These are phyloP conservation scores for Romanomermis culicivorax DNA, from an alignment of 2,888 invertebrate genomes.

Conservation along the genomic window DNA sequence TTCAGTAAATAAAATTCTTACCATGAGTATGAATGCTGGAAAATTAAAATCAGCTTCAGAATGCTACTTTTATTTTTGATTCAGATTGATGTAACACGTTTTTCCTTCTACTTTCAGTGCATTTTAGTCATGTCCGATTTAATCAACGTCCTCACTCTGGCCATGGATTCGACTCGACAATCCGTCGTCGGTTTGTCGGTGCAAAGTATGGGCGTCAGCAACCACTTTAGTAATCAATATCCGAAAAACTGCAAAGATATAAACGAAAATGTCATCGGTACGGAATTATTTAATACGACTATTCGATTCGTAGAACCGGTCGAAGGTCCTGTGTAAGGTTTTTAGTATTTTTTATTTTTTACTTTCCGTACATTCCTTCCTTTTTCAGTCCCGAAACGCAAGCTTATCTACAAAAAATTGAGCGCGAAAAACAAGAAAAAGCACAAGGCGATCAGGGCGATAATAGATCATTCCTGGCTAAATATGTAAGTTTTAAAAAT, in stretches of 20 bases:
- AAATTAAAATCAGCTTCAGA: no score
- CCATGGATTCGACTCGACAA: not conserved
- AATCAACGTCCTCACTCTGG: not conserved
- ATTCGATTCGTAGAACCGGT: conserved; percentile 26
- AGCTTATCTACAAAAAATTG: conserved; percentile 73
- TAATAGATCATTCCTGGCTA: conserved; percentile 79
- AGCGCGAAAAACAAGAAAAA: conserved; percentile 70
- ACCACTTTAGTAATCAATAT: conserved; percentile 11
- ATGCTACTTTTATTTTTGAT: no score
- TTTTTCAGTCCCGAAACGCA: conserved; percentile 66
- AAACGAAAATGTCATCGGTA: not conserved
- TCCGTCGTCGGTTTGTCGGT: conserved; percentile 1
- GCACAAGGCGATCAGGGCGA: conserved; percentile 47
- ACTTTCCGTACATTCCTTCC: not conserved
- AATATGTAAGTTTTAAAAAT: conserved; percentile 57
- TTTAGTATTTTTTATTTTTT: conserved; percentile 11
- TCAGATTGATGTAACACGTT: no score
- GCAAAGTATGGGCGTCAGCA: conserved; percentile 13
- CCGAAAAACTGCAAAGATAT: not conserved
- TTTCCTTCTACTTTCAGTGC: not conserved
- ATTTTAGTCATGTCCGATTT: not conserved
- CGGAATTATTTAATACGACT: conserved; percentile 25
- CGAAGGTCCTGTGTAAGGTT: conserved; percentile 26
- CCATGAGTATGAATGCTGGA: no score
- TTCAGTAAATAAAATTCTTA: no score